Evolutionary conservation across 2,888 invertebrate species (phyloP), one percentile per base, ranked within the genome.

Genomic region (Caenorhabditis plicata): DNA sequence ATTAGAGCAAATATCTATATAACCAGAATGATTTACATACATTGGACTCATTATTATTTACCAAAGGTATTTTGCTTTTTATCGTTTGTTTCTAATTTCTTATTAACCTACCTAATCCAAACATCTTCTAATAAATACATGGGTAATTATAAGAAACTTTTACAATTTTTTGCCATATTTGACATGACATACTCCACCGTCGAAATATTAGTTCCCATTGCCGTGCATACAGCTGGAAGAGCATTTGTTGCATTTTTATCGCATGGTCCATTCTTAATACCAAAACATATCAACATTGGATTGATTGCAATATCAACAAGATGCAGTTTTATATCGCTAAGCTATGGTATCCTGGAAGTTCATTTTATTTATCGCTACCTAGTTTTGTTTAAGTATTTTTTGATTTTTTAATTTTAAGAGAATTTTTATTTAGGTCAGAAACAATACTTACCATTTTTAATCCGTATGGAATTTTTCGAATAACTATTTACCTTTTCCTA

Each of bases 21-120:
- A n/a, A n/a, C n/a, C n/a, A n/a, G n/a, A n/a, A n/a, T n/a, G n/a
- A 56, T 57, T 50, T 41, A 51, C 33, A 57, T 57, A 33, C 43
- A 46, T 15, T 57, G 57, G 57, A 29, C 40, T 15, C 57, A 57
- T 19, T 43, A 50, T 13, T 57, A 57, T 23, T 43, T 57, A n/a
- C 57, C 57, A 7, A 45, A 45, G 20, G 20, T 38, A 2, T 57
- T 50, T 19, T 47, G 57, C 1, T 26, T 50, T 15, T 19, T 57
- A 3, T 57, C 57, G 7, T 51, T 43, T 29, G 32, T 47, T 11
- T 38, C 51, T n/a, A 57, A 57, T 25, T 38, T 44, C 4, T 19
- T 57, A 0, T 43, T 57, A 17, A 40, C 41, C 13, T 44, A 29
- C 19, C 13, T 57, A 26, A 47, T 57, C 5, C 4, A 51, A 17